phyloP scores from a whole-genome alignment of 1,140 invertebrate species.

The Anastrepha ludens region DNA sequence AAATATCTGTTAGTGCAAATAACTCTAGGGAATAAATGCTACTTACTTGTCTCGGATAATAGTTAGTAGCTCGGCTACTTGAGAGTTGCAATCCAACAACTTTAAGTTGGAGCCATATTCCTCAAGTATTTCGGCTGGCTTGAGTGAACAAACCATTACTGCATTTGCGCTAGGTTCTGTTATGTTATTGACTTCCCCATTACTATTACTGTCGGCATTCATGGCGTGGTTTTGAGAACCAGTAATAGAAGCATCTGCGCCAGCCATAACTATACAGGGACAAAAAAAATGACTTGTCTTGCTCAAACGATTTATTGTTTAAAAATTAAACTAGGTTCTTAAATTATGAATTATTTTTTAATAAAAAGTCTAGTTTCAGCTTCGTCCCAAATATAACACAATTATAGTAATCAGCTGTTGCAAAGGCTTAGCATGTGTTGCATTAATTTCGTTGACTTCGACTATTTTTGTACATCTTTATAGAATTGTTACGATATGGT shows the following conservation, averaged over 20 bases:
- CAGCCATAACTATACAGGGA: background rate
- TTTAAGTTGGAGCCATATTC: constrained; percentile 89
- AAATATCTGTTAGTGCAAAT: background rate
- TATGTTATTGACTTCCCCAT: constrained; percentile 3
- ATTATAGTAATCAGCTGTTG: background rate
- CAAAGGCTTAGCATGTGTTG: background rate
- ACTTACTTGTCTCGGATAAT: constrained; percentile 93
- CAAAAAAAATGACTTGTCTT: no score
- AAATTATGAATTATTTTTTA: no score
- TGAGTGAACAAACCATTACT: constrained; percentile 19
- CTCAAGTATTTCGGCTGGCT: constrained; percentile 62
- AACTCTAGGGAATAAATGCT: background rate
- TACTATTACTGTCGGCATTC: constrained; percentile 7
- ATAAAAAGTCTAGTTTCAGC: no score
- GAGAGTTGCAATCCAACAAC: constrained; percentile 87
- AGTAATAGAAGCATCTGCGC: background rate
- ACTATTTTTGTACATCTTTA: no score
- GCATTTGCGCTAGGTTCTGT: background rate
- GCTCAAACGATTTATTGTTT: background rate
- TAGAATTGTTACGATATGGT: no score
- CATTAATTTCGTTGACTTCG: no score
- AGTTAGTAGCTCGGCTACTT: constrained; percentile 95
- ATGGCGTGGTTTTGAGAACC: background rate
- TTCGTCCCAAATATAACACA: no score
- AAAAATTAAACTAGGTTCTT: background rate